These are phyloP conservation scores for Macrosteles quadrilineatus DNA, from an alignment of 1,140 invertebrate species.

Conservation along the genomic window DNA sequence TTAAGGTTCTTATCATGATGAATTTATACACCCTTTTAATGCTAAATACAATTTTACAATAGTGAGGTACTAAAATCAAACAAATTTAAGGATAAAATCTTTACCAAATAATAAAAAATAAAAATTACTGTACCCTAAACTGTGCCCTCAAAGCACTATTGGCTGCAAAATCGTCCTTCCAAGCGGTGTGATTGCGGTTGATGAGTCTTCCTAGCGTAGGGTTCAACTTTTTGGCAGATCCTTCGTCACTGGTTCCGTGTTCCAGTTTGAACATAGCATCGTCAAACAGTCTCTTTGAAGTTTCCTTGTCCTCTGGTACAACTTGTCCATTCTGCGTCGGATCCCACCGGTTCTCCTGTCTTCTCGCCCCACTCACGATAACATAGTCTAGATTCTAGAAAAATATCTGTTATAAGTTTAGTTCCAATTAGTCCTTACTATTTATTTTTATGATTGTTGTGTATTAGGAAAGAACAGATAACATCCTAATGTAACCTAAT, in stretches of 20 bases:
- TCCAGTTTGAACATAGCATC: conserved; percentile 98
- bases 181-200: conserved; percentile 72
- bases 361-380: conserved; percentile 88
- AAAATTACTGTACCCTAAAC: conserved; percentile 91
- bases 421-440: too few species aligned
- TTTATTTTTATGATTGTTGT: too few species aligned
- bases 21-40: too few species aligned
- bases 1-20: too few species aligned
- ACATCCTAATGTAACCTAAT: too few species aligned
- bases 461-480: too few species aligned
- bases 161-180: conserved; percentile 89
- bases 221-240: conserved; percentile 67
- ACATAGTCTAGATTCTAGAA: conserved; percentile 95
- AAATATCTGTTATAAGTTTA: conserved; percentile 35
- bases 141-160: conserved; percentile 78
- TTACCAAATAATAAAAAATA: too few species aligned
- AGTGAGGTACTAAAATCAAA: too few species aligned
- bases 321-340: conserved; percentile 95
- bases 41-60: too few species aligned
- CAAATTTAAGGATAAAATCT: too few species aligned
- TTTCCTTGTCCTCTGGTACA: conserved; percentile 86
- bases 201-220: conserved; percentile 73
- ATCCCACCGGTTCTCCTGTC: conserved; percentile 98
- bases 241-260: conserved; percentile 82
- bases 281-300: conserved; percentile 81